A percentile compares a stretch with the other conserved stretches of the same genome.
These are phyloP conservation scores for Artibeus lituratus DNA, from an alignment of 2,797 vertebrate species.

Conservation along the genomic window DNA sequence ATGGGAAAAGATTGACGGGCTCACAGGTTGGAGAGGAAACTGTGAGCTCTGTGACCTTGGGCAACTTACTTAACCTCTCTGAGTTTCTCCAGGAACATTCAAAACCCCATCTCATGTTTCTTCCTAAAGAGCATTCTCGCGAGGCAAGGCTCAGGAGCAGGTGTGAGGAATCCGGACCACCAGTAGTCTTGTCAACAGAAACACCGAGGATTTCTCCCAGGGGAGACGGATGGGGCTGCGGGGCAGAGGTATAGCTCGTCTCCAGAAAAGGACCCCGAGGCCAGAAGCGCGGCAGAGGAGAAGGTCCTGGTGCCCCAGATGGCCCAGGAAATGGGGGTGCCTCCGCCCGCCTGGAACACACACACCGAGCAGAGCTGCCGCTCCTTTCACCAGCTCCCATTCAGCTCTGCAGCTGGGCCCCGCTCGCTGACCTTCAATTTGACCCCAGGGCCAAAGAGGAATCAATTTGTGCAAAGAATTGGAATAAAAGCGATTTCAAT, in stretches of 20 bases:
- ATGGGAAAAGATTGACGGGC: neutral
- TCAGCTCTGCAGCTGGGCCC: conserved; percentile 10
- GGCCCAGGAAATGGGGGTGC: neutral
- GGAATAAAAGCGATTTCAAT: conserved; percentile 65
- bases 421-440: neutral
- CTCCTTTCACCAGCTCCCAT: neutral
- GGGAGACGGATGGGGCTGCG: neutral
- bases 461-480: conserved; percentile 67
- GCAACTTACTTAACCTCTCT: neutral
- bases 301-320: neutral
- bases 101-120: neutral
- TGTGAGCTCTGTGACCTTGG: neutral
- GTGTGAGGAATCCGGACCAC: neutral
- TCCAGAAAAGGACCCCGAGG: neutral
- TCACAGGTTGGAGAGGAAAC: neutral
- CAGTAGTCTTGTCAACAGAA: neutral
- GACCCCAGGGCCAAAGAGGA: conserved; percentile 66
- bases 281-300: neutral
- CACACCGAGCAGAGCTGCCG: rapidly evolving
- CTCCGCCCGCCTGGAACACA: neutral
- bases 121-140: neutral
- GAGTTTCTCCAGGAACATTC: neutral
- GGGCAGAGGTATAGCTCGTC: neutral
- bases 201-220: neutral
- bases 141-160: neutral